Evolutionary conservation across 2,888 invertebrate species (phyloP), one percentile per base, ranked within the genome.

Genomic region (Synanthedon andrenaeformis): DNA sequence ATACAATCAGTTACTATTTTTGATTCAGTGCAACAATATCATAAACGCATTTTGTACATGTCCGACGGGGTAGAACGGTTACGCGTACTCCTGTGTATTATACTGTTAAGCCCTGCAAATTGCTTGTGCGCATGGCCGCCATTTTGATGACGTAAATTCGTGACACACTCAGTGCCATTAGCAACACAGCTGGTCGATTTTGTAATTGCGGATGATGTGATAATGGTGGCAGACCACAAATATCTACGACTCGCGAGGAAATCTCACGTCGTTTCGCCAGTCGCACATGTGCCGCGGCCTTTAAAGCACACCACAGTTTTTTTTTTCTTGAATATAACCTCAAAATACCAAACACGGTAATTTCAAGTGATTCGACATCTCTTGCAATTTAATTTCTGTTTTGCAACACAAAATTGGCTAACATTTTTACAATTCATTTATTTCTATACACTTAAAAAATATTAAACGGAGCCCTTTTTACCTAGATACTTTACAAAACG

Each of bases 401-500:
- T 55, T 55, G 56, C 53, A 54, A 52, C 53, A 49, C 28, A 56
- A 56, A 54, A 57, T 55, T 57, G 55, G 56, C 51, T 54, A 50
- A 52, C 51, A 54, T 52, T 55, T 56, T 52, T 57, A 57, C 55
- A 54, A 51, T 51, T 45, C 67, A 61, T 67, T 74, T 74, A 79
- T 61, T 68, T 64, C 76, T 81, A 79, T 76, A 79, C 75, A 77
- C 79, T 74, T 79, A 78, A 79, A 80, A 77, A 74, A 53, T 76
- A 72, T 71, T 72, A 77, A 82, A 81, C 76, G 68, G 67, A 79
- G 79, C 68, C 35, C 35, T 57, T 69, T 65, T 63, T 57, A 69
- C 70, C 69, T 64, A 62, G 62, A 64, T 66, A 66, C 63, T 61
- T 62, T 72, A 67, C 72, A 74, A 68, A 79, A 79, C 67, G 59